Evolutionary conservation across 2,888 invertebrate genomes (phyloP), one percentile per base, ranked within the genome.

Genomic region (Andrena camellia): DNA sequence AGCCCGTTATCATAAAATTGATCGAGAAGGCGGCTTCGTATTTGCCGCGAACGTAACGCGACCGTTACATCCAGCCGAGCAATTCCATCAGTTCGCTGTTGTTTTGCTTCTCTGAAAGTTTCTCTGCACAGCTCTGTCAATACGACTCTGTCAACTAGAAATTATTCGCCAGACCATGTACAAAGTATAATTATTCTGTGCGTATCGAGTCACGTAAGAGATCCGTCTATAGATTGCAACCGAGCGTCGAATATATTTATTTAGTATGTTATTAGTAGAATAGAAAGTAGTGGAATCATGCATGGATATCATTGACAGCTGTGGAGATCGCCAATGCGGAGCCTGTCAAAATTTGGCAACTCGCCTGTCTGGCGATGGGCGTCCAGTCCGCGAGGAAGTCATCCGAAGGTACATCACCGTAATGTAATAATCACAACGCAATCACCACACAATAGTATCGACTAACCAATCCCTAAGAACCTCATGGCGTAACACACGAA

Each of bases 311-410:
- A 88, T 93, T 92, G 88, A 92, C 93, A 93, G 93, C 90, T 93
- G 93, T 89, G 93, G 92, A 90, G 93, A 93, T 87, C 93, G 92
- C 84, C 93, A 93, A 82, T 93, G 93, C 86, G 92, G 92, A 90
- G 91, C 93, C 91, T 93, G 93, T 91, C 93, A 93, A 89, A 92
- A 91, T 89, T 92, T 93, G 91, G 93, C 92, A 89, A 91, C 92
- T 90, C 93, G 92, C 90, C 87, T 93, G 89, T 93, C 92, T 91
- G 92, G 92, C 92, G 92, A 93, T 86, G 91, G 92, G 90, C 92
- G 91, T 81, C 91, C 92, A 87, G 86, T 92, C 88, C 93, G 93
- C 84, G 92, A 92, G 89, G 93, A 93, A 86, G 90, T 93, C 90
- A 92, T 93, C 84, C 90, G 92, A 92, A 93, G 93, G 93, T 93